Evolutionary conservation across 2,888 invertebrate genomes (phyloP), one percentile per base, ranked within the genome.

Genomic region (Micoletzkya japonica): DNA sequence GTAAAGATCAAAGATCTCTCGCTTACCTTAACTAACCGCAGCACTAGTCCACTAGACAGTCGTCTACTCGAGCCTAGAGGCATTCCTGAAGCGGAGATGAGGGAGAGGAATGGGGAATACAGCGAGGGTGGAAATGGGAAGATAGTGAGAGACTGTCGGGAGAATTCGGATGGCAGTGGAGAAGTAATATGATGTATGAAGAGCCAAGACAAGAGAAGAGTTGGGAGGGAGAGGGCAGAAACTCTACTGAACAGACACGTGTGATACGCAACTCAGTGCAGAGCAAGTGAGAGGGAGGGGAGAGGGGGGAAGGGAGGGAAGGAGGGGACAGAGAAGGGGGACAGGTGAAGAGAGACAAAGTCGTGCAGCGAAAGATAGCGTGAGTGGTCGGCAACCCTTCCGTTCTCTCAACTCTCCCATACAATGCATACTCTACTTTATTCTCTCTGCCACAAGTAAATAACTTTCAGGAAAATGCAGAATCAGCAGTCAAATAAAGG

Each of bases 261-360:
- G 37, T 24, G 37, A 64, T 14, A 39, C 20, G 37, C 26, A 32
- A 61, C 30, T 30, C 24, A 30, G 7, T 10, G 39, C 26, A 4
- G 26, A 61, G 7, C 44, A 7, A 61, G 17, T 3, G n/a, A 60
- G 4, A 49, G 39, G 24, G 30, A n/a, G 6, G 6, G 30, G 32
- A 57, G 57, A 57, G 57, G 7, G 36, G 37, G 17, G 52, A 34
- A 44, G 26, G 37, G 50, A 32, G 32, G 14, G 24, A 30, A 26
- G 36, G 52, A 52, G 34, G 52, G 24, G 28, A 37, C 26, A 30
- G 32, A 44, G 36, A 17, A 52, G 49, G 49, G 49, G n/a, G n/a
- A 61, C 44, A 28, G 61, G 30, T 28, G 49, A 17, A 49, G 32
- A 49, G 28, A 30, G 61, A 61, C 17, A 60, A 34, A 60, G 39